A percentile compares a stretch with the other conserved stretches of the same genome.
These are phyloP conservation scores for Bombus terrestris DNA, from an alignment of 1,140 invertebrate genomes.

Conservation along the genomic window DNA sequence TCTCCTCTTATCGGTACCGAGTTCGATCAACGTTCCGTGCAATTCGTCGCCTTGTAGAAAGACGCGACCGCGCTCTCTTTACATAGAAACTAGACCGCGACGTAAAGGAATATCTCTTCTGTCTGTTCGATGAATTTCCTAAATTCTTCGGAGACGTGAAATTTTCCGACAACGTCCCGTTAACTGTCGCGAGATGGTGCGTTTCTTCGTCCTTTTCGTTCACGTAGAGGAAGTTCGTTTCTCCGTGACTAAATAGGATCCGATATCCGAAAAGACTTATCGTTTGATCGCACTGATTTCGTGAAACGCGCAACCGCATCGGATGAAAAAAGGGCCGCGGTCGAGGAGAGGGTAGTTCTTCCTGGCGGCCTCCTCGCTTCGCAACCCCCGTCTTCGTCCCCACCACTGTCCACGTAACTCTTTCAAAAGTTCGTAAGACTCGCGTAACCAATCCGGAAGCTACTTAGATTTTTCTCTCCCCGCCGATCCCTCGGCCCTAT, in stretches of 20 bases:
- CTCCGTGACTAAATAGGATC: not conserved
- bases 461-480: constrained; percentile 71
- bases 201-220: too few relatives aligned
- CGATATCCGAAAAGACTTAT: constrained; percentile 16
- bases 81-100: too few relatives aligned
- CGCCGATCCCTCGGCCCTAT: constrained; percentile 34
- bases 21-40: not conserved
- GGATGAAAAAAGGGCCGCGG: constrained; percentile 32
- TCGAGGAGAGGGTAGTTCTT: constrained; percentile 37
- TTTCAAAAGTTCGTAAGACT: constrained; percentile 68
- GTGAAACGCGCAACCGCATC: constrained; percentile 54
- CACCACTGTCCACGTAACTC: constrained; percentile 50
- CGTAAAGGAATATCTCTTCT: not conserved
- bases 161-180: too few relatives aligned
- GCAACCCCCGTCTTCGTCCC: constrained; percentile 15
- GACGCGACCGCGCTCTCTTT: not conserved
- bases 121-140: not conserved
- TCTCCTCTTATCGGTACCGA: not conserved
- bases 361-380: constrained; percentile 35
- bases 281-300: constrained; percentile 48
- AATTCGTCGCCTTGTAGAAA: not conserved
- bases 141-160: too few relatives aligned
- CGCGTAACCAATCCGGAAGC: constrained; percentile 71
- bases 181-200: too few relatives aligned
- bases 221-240: not conserved